Conservation (phyloP, 2,888 invertebrate genomes). For the Chymomyza amoena region DNA sequence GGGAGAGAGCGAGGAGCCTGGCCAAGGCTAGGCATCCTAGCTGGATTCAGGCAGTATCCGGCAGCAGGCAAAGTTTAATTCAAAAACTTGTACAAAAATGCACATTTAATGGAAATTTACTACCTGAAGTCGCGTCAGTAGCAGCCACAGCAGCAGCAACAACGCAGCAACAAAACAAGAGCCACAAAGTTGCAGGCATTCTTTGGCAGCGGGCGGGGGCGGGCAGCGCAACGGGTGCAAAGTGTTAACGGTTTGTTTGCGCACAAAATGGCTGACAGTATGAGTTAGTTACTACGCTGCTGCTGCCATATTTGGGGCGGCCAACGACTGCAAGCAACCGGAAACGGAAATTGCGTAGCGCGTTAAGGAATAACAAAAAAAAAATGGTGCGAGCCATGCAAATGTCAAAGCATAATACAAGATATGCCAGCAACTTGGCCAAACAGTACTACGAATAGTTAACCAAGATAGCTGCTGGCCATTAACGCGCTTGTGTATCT, state of each 20-base stretch:
- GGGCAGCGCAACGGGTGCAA: constrained; percentile 35
- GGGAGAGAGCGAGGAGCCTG: not conserved
- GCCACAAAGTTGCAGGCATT: constrained; percentile 64
- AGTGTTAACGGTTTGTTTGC: constrained; percentile 73
- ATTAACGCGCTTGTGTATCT: constrained; percentile 48
- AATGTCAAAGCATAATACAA: constrained; percentile 41
- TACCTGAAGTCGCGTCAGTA: constrained; percentile 64
- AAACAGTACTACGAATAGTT: not conserved
- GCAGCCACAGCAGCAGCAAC: constrained; percentile 30
- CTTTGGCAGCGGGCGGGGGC: not conserved
- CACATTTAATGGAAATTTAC: constrained; percentile 77
- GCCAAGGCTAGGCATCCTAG: not conserved
- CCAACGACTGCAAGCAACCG: constrained; percentile 48
- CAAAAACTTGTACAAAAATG: constrained; percentile 76
- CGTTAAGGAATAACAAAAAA: constrained; percentile 23
- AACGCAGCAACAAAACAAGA: constrained; percentile 46
- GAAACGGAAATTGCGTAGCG: constrained; percentile 72
- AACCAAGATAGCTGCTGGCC: constrained; percentile 39
- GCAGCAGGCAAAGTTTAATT: constrained; percentile 70
- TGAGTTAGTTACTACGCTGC: constrained; percentile 24
- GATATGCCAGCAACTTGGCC: constrained; percentile 2
- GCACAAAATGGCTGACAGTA: constrained; percentile 50
- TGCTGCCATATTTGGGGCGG: constrained; percentile 38
- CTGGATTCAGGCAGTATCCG: constrained; percentile 19
- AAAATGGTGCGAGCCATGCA: constrained; percentile 27